Evolutionary conservation across 1,140 invertebrate species (phyloP), one percentile per base, ranked within the genome.

Genomic region (Drosophila oshimai): DNA sequence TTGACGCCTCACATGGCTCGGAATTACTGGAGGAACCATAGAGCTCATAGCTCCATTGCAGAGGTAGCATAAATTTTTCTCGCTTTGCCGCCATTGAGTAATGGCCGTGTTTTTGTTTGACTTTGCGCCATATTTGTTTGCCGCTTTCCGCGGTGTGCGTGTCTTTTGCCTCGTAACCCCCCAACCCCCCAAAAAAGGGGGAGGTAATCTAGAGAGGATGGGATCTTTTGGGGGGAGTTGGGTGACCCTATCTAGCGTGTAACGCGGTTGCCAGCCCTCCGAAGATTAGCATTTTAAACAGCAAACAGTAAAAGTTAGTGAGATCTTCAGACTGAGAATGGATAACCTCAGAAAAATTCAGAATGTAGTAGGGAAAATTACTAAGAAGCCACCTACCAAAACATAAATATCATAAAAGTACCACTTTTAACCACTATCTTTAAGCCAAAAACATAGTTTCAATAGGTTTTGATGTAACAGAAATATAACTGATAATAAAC

Each of bases 111-210:
- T 50, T 45, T 33, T 36, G 36, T 86, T 86, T 87, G 65, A 80
- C 72, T 86, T 69, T 75, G 39, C 80, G 80, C 80, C 80, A 84
- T 84, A 73, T 80, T 84, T 86, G 76, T 86, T 73, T 70, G 51
- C 39, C 24, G 64, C 50, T 46, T n/a, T 45, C 18, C 49, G 62
- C 26, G 37, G 65, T 57, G 42, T 53, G 46, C 36, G 50, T 31
- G 31, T 6, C 12, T 20, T 44, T 26, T 44, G 28, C 36, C 51
- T 28, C 45, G 33, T 22, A 13, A 9, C 20, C 24, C 62, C 33
- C n/a, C 5, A 26, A 13, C 12, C 20, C 24, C 62, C 33, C n/a
- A 7, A n/a, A 33, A 60, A 10, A 13, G 29, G 13, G 20, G 36
- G 26, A 31, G 7, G 10, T 9, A 1, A 0, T 6, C 6, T 7